Evolutionary conservation across 2,113 vertebrate genomes (phyloP).

Genomic region (Platichthys flesus): DNA sequence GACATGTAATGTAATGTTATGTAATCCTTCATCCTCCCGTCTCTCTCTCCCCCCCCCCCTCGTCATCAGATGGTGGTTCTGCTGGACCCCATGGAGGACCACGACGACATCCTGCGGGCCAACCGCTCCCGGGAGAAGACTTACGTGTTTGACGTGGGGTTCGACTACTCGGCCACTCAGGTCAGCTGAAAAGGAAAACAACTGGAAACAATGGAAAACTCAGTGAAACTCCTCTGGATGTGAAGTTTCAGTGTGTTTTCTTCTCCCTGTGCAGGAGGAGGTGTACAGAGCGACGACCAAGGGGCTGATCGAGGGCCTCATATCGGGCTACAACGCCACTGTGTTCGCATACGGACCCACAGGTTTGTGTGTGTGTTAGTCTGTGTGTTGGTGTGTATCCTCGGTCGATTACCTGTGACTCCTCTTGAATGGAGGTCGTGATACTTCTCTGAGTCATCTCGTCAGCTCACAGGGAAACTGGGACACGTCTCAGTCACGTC

Average conservation of each 20-base stretch:
- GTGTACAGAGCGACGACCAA: conserved; percentile 91
- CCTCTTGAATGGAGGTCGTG: too few relatives aligned
- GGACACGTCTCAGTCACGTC: neutral
- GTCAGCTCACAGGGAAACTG: too few relatives aligned
- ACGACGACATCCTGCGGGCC: conserved; percentile 87
- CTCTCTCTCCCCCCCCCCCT: neutral
- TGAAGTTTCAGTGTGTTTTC: neutral
- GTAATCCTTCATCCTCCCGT: too few relatives aligned
- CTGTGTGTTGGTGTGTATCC: neutral
- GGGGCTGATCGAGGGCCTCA: conserved; percentile 87
- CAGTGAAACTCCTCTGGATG: neutral
- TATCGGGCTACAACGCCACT: conserved; percentile 92
- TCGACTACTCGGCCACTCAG: conserved; percentile 91
- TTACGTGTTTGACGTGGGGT: conserved; percentile 90
- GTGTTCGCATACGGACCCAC: conserved; percentile 94
- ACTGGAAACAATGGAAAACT: neutral
- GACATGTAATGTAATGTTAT: too few relatives aligned
- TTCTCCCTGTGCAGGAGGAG: conserved; percentile 82
- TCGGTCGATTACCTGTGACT: too few relatives aligned
- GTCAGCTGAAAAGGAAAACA: conserved; percentile 66
- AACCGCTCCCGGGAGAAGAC: conserved; percentile 91
- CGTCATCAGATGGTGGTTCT: conserved; percentile 88
- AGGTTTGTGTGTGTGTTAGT: conserved; percentile 72
- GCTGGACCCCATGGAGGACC: conserved; percentile 92
- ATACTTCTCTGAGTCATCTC: conserved; percentile 9